Conservation (phyloP, 2,888 invertebrate genomes). For the Abscondita cerata region DNA sequence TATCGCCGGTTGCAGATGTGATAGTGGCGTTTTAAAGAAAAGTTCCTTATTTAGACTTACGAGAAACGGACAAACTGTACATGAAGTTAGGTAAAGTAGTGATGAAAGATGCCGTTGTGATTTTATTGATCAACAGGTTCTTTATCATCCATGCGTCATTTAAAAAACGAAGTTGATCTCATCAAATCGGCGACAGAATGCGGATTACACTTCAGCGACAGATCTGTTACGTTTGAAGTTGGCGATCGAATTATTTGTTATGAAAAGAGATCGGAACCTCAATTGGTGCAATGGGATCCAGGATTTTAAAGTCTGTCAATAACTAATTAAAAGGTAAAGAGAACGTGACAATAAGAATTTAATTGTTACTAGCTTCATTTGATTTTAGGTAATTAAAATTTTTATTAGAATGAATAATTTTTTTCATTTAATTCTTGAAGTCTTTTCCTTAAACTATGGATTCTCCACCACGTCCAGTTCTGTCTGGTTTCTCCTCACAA, state of each 20-base stretch:
- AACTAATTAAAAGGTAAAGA: too few species aligned
- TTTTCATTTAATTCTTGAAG: too few species aligned
- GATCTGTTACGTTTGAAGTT: slow-evolving; percentile 67
- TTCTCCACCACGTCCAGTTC: too few species aligned
- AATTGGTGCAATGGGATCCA: slow-evolving; percentile 83
- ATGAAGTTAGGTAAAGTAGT: slow-evolving; percentile 67
- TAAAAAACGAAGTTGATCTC: slow-evolving; percentile 85
- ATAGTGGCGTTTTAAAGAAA: slow-evolving; percentile 77
- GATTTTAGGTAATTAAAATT: too few species aligned
- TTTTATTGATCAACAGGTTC: slow-evolving; percentile 61
- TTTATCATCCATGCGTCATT: slow-evolving; percentile 83
- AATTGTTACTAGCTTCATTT: too few species aligned
- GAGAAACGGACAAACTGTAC: slow-evolving; percentile 69
- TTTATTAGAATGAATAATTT: too few species aligned
- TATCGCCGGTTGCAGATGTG: slow-evolving; percentile 89
- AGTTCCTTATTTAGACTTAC: slow-evolving; percentile 71
- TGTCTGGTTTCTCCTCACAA: too few species aligned
- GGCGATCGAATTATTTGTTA: slow-evolving; percentile 86
- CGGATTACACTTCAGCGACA: slow-evolving; percentile 79
- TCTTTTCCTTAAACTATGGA: too few species aligned
- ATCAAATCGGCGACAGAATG: slow-evolving; percentile 89
- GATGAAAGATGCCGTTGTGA: not conserved
- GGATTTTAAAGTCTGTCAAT: slow-evolving; percentile 81
- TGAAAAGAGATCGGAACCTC: slow-evolving; percentile 67
- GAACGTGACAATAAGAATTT: too few species aligned